phyloP scores from a whole-genome alignment of 2,888 invertebrate species.

The Kuschelorhynchus macadamiae region DNA sequence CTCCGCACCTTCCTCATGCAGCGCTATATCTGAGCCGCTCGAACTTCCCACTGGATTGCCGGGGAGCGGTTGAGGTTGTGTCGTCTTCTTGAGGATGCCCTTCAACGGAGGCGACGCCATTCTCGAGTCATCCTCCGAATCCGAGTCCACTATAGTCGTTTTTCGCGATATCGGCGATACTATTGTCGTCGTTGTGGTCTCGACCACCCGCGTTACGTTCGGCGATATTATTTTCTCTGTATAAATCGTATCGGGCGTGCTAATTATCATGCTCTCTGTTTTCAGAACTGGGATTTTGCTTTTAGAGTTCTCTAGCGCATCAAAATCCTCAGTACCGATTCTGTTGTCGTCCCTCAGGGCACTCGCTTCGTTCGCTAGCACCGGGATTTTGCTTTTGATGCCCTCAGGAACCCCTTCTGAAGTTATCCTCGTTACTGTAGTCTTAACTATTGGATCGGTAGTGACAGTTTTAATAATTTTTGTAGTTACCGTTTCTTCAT shows the following conservation, averaged over 20 bases:
- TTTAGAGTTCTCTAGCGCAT: constrained; percentile 58
- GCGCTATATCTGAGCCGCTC: constrained; percentile 76
- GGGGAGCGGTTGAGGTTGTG: not conserved
- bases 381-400: constrained; percentile 60
- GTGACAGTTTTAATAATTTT: constrained; percentile 53
- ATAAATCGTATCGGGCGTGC: constrained; percentile 57
- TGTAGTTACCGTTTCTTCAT: constrained; percentile 53
- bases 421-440: constrained; percentile 64
- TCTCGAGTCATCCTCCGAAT: constrained; percentile 67
- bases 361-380: constrained; percentile 43
- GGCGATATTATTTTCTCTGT: constrained; percentile 56
- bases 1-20: constrained; percentile 76
- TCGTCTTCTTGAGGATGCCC: constrained; percentile 65
- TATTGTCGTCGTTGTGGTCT: constrained; percentile 56
- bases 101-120: constrained; percentile 64
- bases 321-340: constrained; percentile 49
- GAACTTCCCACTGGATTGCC: constrained; percentile 73
- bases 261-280: constrained; percentile 63
- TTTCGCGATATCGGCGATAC: constrained; percentile 64
- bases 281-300: constrained; percentile 70
- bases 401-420: constrained; percentile 50
- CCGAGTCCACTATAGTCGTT: constrained; percentile 66
- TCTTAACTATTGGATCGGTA: constrained; percentile 64
- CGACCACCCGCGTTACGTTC: constrained; percentile 53
- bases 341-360: constrained; percentile 23